A percentile compares a stretch with the other conserved stretches of the same genome.
phyloP scores from a whole-genome alignment of 2,113 vertebrate genomes.

The Andinoacara biseriatus region DNA sequence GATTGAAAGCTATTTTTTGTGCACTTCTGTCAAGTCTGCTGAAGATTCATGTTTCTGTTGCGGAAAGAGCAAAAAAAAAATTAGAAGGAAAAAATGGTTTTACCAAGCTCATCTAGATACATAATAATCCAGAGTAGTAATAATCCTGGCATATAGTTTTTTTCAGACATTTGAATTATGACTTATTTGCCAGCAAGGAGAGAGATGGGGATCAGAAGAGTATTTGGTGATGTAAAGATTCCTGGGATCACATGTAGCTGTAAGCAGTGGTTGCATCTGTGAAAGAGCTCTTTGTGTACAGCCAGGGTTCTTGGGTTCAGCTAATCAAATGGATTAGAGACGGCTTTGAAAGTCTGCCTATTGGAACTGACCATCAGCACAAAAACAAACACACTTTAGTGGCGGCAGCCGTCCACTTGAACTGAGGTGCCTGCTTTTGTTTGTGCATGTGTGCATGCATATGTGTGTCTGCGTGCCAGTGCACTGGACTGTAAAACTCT shows the following conservation, averaged over 20 bases:
- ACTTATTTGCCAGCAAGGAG: conserved; percentile 25
- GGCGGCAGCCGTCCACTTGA: conserved; percentile 55
- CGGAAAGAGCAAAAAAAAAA: neutral
- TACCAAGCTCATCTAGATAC: neutral
- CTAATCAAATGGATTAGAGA: conserved; percentile 83
- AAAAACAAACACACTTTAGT: conserved; percentile 73
- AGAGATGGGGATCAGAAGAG: conserved; percentile 56
- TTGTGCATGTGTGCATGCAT: conserved; percentile 14
- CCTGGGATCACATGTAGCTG: conserved; percentile 75
- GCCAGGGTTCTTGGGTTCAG: conserved; percentile 72
- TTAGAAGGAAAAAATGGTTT: neutral
- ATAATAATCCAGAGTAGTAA: neutral
- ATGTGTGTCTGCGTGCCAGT: conserved; percentile 57
- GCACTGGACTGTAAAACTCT: conserved; percentile 44
- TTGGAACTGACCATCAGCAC: conserved; percentile 65
- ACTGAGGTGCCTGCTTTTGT: conserved; percentile 50
- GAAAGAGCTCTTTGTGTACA: conserved; percentile 81
- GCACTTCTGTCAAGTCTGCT: neutral
- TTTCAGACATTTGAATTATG: conserved; percentile 2
- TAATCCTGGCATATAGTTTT: too few relatives aligned
- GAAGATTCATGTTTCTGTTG: neutral
- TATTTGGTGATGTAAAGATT: conserved; percentile 76
- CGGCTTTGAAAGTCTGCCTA: conserved; percentile 74
- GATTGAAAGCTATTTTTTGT: neutral
- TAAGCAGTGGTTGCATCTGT: conserved; percentile 72